Base-by-base conservation (phyloP, 2,888 invertebrate genomes). In the Acholoe squamosa region DNA sequence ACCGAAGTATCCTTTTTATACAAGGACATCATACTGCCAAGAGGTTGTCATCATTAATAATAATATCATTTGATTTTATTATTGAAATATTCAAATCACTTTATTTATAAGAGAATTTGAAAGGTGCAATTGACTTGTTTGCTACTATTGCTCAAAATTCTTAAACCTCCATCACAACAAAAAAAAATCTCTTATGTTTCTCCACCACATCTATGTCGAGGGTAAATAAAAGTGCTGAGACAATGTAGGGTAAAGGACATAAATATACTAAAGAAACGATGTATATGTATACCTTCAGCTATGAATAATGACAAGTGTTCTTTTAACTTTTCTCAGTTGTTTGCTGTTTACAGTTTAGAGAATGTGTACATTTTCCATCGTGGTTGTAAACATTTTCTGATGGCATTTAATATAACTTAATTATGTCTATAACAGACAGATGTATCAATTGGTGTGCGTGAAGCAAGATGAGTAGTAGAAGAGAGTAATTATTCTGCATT, bases 361-460 rank as follows among this genome's bases (percentile, higher is more conserved):
- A 80, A 80, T 80, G 54, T 86, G 86, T 86, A 86, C 86, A 86
- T 86, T 86, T 86, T 86, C 86, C 56, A 34, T 86, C 56, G 56
- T 86, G 86, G 52, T 86, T 86, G 86, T 86, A 86, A 86, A 86
- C 80, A 80, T 52, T 86, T 54, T 86, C 86, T 54, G 86, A 86
- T 80, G 56, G 86, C 86, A 86, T 52, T 86, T 86, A 86, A 86
- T 86, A 86, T 86, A 52, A 54, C 86, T 54, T 86, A 86, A 86
- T 86, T 52, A 54, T 86, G 54, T 86, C 25, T 19, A 54, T 86
- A 56, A 10, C 51, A 61, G 61, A n/a, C 61, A 84, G n/a, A 22
- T 51, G 34, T 84, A 84, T n/a, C n/a, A n/a, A n/a, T 51, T 33
- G 43, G 84, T 84, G 84, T 84, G 84, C 10, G 51, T 33, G 84